Evolutionary conservation across 1,140 invertebrate species (phyloP).

Genomic region (Caenorhabditis briggsae): DNA sequence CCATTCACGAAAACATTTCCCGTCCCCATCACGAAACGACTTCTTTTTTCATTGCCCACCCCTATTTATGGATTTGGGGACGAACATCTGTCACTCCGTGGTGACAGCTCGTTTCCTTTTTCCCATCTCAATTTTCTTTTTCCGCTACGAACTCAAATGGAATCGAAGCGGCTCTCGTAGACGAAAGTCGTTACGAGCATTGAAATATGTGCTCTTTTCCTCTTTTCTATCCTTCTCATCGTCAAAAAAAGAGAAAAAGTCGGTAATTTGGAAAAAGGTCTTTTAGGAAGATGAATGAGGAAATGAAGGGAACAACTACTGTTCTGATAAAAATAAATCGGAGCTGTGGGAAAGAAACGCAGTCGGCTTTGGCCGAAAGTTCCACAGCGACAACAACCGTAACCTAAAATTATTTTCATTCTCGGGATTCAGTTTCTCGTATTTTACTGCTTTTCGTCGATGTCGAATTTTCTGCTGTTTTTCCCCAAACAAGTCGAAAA

Average conservation of each 20-base stretch:
- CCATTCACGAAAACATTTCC: constrained; percentile 26
- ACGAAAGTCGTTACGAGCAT: constrained; percentile 31
- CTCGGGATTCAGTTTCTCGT: too few species aligned
- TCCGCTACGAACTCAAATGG: constrained; percentile 39
- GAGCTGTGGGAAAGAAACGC: too few species aligned
- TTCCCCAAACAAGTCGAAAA: not conserved
- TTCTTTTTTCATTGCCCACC: constrained; percentile 4
- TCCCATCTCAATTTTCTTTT: not conserved
- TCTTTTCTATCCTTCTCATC: not conserved
- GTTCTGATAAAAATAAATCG: too few species aligned
- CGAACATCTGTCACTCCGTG: constrained; percentile 42
- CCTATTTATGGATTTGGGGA: constrained; percentile 43
- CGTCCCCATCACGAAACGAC: not conserved
- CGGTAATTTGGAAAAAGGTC: too few species aligned
- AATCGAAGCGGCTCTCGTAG: constrained; percentile 32
- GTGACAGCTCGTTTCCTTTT: constrained; percentile 22
- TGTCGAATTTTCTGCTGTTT: too few species aligned
- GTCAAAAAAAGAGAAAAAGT: not conserved
- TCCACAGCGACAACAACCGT: too few species aligned
- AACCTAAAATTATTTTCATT: too few species aligned
- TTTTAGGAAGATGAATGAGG: too few species aligned
- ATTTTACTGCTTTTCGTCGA: too few species aligned
- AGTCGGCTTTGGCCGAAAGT: too few species aligned
- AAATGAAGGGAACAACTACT: too few species aligned
- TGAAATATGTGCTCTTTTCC: constrained; percentile 27